Conservation (phyloP, 2,113 vertebrate genomes). For the Salvelinus sp. region DNA sequence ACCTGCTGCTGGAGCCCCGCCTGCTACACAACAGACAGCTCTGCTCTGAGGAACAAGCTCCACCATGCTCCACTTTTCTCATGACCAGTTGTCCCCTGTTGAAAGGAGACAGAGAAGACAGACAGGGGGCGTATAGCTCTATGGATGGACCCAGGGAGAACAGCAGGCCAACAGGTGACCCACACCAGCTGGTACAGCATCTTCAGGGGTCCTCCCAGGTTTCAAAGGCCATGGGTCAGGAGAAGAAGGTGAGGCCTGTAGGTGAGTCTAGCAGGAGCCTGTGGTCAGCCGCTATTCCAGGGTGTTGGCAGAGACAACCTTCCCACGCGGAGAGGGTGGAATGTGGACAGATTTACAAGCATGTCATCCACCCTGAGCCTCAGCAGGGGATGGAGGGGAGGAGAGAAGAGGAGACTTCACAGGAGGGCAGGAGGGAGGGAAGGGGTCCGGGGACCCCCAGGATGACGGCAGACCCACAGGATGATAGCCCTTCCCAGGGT, state of each 20-base stretch:
- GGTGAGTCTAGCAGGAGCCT: slow-evolving; percentile 28
- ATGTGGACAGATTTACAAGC: slow-evolving; percentile 61
- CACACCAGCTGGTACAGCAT: slow-evolving; percentile 4
- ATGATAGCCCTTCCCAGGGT: slow-evolving; percentile 62
- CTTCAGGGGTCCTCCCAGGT: slow-evolving; percentile 20
- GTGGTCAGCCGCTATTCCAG: slow-evolving; percentile 34
- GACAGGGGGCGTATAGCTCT: neutral
- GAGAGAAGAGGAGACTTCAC: slow-evolving; percentile 43
- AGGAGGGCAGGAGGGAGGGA: slow-evolving; percentile 73
- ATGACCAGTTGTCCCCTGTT: slow-evolving; percentile 76
- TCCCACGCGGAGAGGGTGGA: slow-evolving; percentile 73
- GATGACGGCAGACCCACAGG: slow-evolving; percentile 31
- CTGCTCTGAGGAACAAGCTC: slow-evolving; percentile 74
- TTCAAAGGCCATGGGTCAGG: slow-evolving; percentile 25
- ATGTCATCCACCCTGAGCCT: slow-evolving; percentile 26
- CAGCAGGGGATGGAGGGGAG: slow-evolving; percentile 49
- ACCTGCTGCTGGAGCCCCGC: slow-evolving; percentile 86
- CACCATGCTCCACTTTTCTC: slow-evolving; percentile 78
- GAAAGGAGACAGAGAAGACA: slow-evolving; percentile 21
- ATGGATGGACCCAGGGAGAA: slow-evolving; percentile 1
- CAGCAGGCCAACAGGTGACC: slow-evolving; percentile 12
- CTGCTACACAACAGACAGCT: slow-evolving; percentile 79
- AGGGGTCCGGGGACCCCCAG: slow-evolving; percentile 54
- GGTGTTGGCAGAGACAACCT: slow-evolving; percentile 61
- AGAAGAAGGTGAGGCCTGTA: slow-evolving; percentile 62